Conservation (phyloP, 2,797 vertebrate species). For the Peromyscus aztecus region DNA sequence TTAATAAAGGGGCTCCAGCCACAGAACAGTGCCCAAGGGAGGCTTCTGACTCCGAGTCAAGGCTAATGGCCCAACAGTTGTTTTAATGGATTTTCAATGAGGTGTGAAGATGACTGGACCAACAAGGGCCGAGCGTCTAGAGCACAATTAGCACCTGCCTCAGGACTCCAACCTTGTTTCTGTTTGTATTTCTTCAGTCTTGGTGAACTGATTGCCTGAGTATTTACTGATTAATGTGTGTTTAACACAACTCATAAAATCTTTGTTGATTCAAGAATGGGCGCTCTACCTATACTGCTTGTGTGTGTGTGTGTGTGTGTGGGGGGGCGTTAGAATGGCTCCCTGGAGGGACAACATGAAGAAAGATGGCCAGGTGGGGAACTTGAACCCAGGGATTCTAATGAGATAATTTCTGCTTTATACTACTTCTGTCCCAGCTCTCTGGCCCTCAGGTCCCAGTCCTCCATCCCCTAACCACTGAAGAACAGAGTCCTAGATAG, state of each 20-base stretch:
- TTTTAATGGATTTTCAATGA: constrained; percentile 82
- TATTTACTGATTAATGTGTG: constrained; percentile 33
- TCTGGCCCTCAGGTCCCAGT: neutral
- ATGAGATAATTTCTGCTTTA: neutral
- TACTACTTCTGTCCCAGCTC: neutral
- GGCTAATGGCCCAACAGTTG: constrained; percentile 77
- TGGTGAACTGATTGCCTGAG: neutral
- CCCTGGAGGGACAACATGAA: neutral
- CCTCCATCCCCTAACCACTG: no score
- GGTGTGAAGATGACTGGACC: constrained; percentile 66
- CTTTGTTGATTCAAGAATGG: neutral
- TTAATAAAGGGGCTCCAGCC: constrained; percentile 72
- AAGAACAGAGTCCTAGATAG: neutral
- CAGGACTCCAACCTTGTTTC: constrained; percentile 33
- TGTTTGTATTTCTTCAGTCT: constrained; percentile 43
- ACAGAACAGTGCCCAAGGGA: constrained; percentile 71
- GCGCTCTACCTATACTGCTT: neutral
- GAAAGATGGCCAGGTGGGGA: neutral
- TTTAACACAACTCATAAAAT: neutral
- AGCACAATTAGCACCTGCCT: neutral
- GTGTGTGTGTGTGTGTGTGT: no score
- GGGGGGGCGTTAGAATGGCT: neutral
- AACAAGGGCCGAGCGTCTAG: neutral
- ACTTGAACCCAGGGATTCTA: neutral
- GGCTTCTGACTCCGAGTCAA: constrained; percentile 56